These are phyloP conservation scores for Ornithoptera alexandrae DNA, from an alignment of 2,888 invertebrate species.

Conservation along the genomic window DNA sequence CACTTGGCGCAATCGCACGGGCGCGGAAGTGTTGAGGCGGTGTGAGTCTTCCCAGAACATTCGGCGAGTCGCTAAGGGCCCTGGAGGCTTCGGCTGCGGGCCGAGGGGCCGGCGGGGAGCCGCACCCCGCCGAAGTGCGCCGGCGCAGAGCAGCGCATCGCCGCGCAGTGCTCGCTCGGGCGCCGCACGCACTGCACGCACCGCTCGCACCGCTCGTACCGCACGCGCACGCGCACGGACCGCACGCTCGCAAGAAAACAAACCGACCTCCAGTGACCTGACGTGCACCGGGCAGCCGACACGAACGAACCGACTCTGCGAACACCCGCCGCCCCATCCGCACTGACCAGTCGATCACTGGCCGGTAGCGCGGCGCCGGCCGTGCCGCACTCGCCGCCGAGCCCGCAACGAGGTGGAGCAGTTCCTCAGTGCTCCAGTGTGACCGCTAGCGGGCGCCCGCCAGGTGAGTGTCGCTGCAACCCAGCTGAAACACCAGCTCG, in stretches of 20 bases:
- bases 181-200: constrained; percentile 56
- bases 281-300: constrained; percentile 64
- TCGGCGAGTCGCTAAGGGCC: constrained; percentile 32
- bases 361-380: too few species aligned
- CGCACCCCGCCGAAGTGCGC: constrained; percentile 30
- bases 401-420: background rate
- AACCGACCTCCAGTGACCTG: constrained; percentile 65
- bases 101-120: constrained; percentile 43
- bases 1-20: too few species aligned
- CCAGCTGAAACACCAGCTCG: constrained; percentile 21
- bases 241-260: constrained; percentile 48
- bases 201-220: constrained; percentile 39
- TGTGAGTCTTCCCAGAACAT: too few species aligned
- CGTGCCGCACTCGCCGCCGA: too few species aligned
- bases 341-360: too few species aligned
- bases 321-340: constrained; percentile 40
- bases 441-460: constrained; percentile 48
- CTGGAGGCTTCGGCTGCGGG: constrained; percentile 54
- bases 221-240: constrained; percentile 8
- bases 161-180: constrained; percentile 66
- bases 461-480: constrained; percentile 56
- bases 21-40: too few species aligned
- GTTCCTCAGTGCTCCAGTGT: constrained; percentile 14
- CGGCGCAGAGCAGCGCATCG: constrained; percentile 28
- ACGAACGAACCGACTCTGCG: constrained; percentile 68